Percentiles rank a stretch among this genome's conserved stretches.
Conservation (phyloP, 2,113 vertebrate genomes). For the Zootoca vivipara region DNA sequence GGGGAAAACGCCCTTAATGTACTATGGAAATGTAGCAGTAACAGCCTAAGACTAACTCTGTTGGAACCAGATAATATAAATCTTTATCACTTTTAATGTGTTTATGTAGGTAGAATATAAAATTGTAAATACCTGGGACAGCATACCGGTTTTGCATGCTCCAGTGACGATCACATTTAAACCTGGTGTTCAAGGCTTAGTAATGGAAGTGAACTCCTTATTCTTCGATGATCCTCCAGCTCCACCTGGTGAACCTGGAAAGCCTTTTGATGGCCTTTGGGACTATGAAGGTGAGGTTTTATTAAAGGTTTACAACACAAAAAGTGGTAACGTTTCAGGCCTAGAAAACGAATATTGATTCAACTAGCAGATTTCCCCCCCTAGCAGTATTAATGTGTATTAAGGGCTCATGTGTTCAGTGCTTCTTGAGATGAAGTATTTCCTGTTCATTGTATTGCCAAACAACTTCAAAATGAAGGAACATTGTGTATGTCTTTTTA, state of each 20-base stretch:
- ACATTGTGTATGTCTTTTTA: background rate
- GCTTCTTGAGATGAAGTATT: background rate
- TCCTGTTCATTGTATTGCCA: background rate
- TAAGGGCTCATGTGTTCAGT: too few relatives aligned
- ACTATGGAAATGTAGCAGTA: too few relatives aligned
- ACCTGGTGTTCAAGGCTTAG: conserved; percentile 28
- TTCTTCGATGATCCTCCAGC: conserved; percentile 50
- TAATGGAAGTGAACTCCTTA: conserved; percentile 30
- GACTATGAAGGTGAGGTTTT: conserved; percentile 48
- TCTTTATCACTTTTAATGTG: conserved; percentile 18
- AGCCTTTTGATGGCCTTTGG: conserved; percentile 47
- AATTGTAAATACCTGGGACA: conserved; percentile 38
- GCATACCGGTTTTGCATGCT: conserved; percentile 4
- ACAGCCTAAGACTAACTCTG: too few relatives aligned
- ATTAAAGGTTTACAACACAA: background rate
- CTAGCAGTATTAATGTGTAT: background rate
- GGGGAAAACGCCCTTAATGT: too few relatives aligned
- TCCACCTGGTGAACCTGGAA: conserved; percentile 17
- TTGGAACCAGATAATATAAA: background rate
- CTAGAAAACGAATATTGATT: background rate
- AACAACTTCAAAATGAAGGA: background rate
- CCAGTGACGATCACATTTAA: conserved; percentile 42
- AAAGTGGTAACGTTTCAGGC: background rate
- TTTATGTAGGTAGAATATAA: conserved; percentile 33
- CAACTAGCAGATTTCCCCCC: background rate